These are phyloP conservation scores for Capra hircus DNA, from an alignment of 2,113 vertebrate genomes.

Conservation along the genomic window DNA sequence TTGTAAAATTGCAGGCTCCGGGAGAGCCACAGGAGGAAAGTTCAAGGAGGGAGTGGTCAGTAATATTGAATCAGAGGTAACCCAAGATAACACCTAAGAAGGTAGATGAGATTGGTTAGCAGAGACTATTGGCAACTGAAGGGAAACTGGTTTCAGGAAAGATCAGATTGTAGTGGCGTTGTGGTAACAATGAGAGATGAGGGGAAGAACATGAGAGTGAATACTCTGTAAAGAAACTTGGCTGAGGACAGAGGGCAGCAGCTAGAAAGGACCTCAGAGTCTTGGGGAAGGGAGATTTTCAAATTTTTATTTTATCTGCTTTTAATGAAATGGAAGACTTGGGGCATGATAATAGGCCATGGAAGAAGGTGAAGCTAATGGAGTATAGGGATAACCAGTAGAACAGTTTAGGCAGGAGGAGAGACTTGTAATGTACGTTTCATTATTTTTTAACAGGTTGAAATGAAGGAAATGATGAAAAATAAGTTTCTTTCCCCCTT, in stretches of 20 bases:
- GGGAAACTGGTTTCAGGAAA: not conserved
- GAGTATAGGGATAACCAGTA: not conserved
- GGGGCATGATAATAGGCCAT: not conserved
- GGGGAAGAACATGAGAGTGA: not conserved
- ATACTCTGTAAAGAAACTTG: not conserved
- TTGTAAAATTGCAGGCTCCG: not conserved
- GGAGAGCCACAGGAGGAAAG: not conserved
- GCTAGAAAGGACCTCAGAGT: not conserved
- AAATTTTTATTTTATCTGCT: not conserved
- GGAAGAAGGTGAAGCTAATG: not conserved
- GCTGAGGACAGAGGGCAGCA: not conserved
- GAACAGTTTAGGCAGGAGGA: not conserved
- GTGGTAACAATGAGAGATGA: not conserved
- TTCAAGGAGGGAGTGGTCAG: not conserved
- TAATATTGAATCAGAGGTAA: not conserved
- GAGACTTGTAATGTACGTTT: not conserved
- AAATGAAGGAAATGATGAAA: not conserved
- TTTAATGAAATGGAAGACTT: constrained; percentile 33
- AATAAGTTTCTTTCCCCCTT: not conserved
- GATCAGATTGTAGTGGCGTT: not conserved
- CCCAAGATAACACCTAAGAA: not conserved
- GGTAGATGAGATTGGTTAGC: not conserved
- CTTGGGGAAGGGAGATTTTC: not conserved
- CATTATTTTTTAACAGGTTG: not conserved
- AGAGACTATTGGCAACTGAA: not conserved